Percentiles rank a stretch among this genome's conserved stretches.
Evolutionary conservation across 2,113 vertebrate genomes (phyloP).

Genomic region (Cyanistes caeruleus): DNA sequence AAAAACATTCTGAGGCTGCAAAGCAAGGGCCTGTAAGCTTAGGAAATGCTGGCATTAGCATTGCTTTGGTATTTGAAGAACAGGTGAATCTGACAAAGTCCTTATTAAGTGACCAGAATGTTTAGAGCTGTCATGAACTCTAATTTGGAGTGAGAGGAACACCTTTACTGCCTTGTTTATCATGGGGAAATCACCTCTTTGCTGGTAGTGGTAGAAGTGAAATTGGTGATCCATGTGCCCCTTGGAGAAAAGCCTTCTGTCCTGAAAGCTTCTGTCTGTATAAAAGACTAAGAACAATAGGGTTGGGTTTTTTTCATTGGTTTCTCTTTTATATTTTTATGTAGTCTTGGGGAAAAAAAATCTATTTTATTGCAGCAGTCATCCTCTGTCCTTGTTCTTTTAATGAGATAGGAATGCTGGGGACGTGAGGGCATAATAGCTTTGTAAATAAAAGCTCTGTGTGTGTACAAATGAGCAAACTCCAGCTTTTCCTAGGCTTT

Average conservation of each 20-base stretch:
- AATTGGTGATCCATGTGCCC: not conserved
- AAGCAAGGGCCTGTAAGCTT: not conserved
- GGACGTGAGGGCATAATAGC: not conserved
- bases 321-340: not conserved
- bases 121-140: not conserved
- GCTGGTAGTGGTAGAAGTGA: not conserved
- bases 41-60: not conserved
- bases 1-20: not conserved
- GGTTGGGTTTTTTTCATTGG: not conserved
- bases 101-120: not conserved
- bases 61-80: not conserved
- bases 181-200: not conserved
- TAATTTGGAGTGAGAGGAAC: not conserved
- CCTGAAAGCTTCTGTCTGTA: not conserved
- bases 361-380: not conserved
- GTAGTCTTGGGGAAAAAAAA: not conserved
- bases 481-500: slow-evolving; percentile 31
- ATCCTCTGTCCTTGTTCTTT: not conserved
- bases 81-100: accelerated
- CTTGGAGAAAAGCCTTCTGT: not conserved
- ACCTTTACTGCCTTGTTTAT: not conserved
- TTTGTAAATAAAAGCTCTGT: slow-evolving; percentile 34
- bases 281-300: not conserved
- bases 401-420: slow-evolving; percentile 18
- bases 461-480: not conserved